A percentile compares a stretch with the other conserved stretches of the same genome.
Conservation (phyloP, 2,113 vertebrate genomes). For the Rhodinocichla rosea region DNA sequence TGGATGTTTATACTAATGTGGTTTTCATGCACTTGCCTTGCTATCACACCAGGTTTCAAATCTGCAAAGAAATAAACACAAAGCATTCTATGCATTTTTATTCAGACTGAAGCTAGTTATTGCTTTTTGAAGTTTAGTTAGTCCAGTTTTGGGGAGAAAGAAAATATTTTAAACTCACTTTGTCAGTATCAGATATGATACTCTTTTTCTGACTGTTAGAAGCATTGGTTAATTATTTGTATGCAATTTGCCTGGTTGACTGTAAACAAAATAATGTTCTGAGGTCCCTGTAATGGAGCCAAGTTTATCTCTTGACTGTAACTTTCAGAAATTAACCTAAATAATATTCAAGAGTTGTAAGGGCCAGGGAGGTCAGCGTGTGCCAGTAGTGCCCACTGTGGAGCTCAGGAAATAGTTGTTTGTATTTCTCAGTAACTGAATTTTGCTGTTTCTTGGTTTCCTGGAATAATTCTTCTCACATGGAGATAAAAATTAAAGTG, state of each 20-base stretch:
- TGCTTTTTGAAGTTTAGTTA: neutral
- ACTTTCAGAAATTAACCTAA: neutral
- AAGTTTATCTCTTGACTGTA: neutral
- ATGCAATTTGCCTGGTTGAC: neutral
- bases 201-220: neutral
- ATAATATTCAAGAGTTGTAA: neutral
- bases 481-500: neutral
- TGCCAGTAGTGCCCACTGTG: neutral
- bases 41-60: neutral
- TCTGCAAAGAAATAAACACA: neutral
- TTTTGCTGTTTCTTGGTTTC: neutral
- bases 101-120: neutral
- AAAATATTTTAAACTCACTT: neutral
- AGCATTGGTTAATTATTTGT: neutral
- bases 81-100: neutral
- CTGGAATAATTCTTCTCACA: neutral
- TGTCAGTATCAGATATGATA: neutral
- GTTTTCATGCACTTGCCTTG: neutral
- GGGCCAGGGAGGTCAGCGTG: neutral
- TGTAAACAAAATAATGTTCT: neutral
- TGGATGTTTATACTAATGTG: neutral
- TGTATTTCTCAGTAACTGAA: neutral
- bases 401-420: neutral
- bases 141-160: neutral
- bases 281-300: neutral